A percentile compares a stretch with the other conserved stretches of the same genome.
Conservation (phyloP, 2,797 vertebrate species). For the Sciurus carolinensis region DNA sequence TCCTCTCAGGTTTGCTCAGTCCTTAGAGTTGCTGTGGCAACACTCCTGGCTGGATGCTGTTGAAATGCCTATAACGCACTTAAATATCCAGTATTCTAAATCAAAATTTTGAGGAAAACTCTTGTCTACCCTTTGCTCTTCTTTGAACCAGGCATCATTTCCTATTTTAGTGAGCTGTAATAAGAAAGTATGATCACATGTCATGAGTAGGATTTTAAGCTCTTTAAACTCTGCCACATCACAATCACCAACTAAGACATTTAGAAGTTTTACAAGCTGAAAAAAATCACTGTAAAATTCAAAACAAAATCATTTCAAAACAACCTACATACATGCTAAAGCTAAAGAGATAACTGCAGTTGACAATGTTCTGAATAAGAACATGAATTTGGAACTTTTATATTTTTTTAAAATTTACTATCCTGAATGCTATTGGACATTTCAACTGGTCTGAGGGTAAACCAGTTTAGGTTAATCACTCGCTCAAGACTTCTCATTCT, state of each 20-base stretch:
- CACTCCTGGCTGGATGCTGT: neutral
- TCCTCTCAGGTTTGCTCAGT: neutral
- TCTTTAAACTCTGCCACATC: neutral
- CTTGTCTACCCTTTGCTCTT: neutral
- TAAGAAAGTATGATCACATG: neutral
- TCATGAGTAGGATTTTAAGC: neutral
- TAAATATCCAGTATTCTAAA: neutral
- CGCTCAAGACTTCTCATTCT: neutral
- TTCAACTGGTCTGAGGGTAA: no score
- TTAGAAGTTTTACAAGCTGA: neutral
- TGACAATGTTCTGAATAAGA: neutral
- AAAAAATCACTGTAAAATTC: neutral
- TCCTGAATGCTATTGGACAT: neutral
- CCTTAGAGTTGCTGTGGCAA: neutral
- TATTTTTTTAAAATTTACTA: neutral
- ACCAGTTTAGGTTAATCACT: neutral
- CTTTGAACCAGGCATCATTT: neutral
- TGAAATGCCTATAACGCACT: neutral
- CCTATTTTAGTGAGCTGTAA: neutral
- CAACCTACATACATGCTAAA: neutral
- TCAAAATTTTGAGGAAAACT: neutral
- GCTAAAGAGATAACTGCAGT: neutral
- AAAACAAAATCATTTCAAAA: neutral
- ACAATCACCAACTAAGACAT: neutral
- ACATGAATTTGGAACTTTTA: neutral